These are phyloP conservation scores for Clarias fuscus DNA, from an alignment of 2,797 vertebrate genomes.

Conservation along the genomic window DNA sequence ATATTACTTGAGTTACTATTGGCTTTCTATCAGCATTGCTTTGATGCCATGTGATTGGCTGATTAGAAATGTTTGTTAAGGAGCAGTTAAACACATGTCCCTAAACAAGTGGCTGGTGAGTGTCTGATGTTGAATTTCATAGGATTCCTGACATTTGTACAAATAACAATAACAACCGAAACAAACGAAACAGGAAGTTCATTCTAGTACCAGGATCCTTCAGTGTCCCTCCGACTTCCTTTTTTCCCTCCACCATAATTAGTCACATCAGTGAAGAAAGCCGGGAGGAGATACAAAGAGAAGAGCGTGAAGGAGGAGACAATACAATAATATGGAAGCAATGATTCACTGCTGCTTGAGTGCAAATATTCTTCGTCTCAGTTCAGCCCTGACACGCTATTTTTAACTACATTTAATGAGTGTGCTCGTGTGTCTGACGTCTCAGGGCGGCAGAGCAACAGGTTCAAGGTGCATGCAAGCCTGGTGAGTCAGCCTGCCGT, in stretches of 20 bases:
- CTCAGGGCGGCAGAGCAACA: constrained; percentile 47
- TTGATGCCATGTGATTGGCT: no score
- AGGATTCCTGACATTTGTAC: not conserved
- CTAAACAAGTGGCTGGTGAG: no score
- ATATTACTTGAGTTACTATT: no score
- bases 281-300: not conserved
- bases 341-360: constrained; percentile 39
- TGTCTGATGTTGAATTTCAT: not conserved
- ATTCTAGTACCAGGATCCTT: constrained; percentile 6
- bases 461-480: constrained; percentile 62
- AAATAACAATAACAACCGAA: not conserved
- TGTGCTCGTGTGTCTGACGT: constrained; percentile 44
- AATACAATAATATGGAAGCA: constrained; percentile 17
- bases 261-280: constrained; percentile 2
- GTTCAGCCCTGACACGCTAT: constrained; percentile 45
- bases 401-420: constrained; percentile 62
- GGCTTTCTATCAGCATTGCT: no score
- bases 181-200: constrained; percentile 10
- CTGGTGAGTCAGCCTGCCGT: constrained; percentile 56
- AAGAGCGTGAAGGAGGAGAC: constrained; percentile 14
- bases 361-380: constrained; percentile 43
- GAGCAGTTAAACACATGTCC: no score
- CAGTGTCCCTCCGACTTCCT: not conserved
- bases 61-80: no score
- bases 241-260: constrained; percentile 30